A percentile compares a stretch with the other conserved stretches of the same genome.
These are phyloP conservation scores for Harpalus rubripes DNA, from an alignment of 2,888 invertebrate genomes.

Conservation along the genomic window DNA sequence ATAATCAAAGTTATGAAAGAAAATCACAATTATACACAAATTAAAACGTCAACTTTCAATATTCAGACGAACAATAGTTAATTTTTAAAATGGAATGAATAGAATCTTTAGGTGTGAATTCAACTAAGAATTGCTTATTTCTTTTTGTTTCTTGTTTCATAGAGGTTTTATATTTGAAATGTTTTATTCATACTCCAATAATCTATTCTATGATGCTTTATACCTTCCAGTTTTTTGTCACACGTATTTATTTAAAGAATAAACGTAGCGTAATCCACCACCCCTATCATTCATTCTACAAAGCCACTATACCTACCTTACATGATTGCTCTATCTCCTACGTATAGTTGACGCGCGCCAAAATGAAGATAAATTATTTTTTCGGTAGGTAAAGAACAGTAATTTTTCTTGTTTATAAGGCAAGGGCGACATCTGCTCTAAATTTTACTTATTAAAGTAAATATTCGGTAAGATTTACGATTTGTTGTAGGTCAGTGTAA, in stretches of 20 bases:
- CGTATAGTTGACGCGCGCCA: neutral
- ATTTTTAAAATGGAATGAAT: too few species aligned
- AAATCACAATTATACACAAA: too few species aligned
- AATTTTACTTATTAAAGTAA: slow-evolving; percentile 43
- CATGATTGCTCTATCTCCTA: neutral
- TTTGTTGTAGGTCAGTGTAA: slow-evolving; percentile 37
- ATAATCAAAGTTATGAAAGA: too few species aligned
- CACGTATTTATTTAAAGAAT: neutral
- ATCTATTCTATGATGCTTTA: neutral
- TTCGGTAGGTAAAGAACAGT: neutral
- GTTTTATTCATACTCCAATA: neutral
- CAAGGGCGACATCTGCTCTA: slow-evolving; percentile 5
- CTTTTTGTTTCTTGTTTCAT: too few species aligned
- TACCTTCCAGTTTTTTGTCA: neutral
- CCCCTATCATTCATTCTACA: neutral
- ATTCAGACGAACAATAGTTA: too few species aligned
- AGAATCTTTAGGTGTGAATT: too few species aligned
- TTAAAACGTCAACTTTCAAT: too few species aligned
- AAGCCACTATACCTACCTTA: neutral
- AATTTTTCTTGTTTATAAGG: slow-evolving; percentile 21
- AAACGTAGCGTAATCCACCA: neutral
- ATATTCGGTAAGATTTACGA: slow-evolving; percentile 42
- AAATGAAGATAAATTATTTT: slow-evolving; percentile 2
- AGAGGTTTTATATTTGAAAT: neutral
- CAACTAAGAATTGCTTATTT: too few species aligned